phyloP scores from a whole-genome alignment of 2,797 vertebrate genomes.

The Periophthalmus magnuspinnatus region DNA sequence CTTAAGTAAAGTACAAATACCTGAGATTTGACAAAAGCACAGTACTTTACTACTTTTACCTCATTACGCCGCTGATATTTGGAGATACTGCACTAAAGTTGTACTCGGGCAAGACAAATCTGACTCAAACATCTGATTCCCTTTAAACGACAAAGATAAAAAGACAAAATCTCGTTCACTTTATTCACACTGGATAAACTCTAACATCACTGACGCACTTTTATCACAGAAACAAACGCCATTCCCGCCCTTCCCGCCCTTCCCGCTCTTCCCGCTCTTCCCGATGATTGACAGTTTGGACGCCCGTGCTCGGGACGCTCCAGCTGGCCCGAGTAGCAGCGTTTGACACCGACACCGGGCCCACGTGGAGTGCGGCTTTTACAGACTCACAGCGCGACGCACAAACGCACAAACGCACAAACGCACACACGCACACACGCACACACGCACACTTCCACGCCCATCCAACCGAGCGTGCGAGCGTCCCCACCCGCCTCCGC shows the following conservation, averaged over 20 bases:
- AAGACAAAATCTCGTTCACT: no score
- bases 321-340: constrained; percentile 37
- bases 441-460: constrained; percentile 20
- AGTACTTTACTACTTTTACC: no score
- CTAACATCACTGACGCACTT: not conserved
- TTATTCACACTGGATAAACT: no score
- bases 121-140: no score
- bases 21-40: no score
- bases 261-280: not conserved
- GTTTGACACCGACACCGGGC: constrained; percentile 54
- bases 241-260: no score
- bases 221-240: not conserved
- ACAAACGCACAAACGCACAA: constrained; percentile 18
- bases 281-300: constrained; percentile 17
- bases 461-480: constrained; percentile 22
- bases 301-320: constrained; percentile 40
- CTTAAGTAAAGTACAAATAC: no score
- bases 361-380: constrained; percentile 54
- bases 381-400: constrained; percentile 39
- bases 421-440: no score
- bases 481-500: constrained; percentile 32
- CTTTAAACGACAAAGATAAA: no score
- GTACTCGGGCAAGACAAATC: no score
- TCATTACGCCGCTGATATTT: no score
- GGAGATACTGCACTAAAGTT: no score